Evolutionary conservation across 2,888 invertebrate genomes (phyloP).

Genomic region (Argyresthia albistria): DNA sequence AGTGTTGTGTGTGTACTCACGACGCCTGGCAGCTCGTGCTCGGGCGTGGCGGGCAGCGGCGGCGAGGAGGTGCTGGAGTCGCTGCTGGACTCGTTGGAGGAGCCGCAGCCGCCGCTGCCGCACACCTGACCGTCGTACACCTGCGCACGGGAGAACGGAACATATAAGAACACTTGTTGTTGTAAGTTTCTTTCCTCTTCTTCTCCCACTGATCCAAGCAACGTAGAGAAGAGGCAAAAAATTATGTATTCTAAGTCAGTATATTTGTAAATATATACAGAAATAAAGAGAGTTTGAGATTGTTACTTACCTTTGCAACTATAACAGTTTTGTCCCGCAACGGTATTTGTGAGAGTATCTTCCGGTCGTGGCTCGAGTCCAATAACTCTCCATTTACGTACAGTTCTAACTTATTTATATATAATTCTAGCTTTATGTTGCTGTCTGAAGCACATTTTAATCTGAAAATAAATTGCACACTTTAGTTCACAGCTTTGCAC

Average conservation of each 20-base stretch:
- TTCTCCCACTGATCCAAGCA: no score
- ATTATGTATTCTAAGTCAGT: no score
- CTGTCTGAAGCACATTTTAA: conserved; percentile 57
- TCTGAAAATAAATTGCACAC: conserved; percentile 29
- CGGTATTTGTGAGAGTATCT: conserved; percentile 88
- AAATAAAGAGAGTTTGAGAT: no score
- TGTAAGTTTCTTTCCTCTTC: no score
- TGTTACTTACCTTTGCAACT: conserved; percentile 52
- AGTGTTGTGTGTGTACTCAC: conserved; percentile 60
- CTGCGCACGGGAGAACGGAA: conserved; percentile 18
- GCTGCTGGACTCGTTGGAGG: conserved; percentile 86
- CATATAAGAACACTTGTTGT: neutral
- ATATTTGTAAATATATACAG: no score
- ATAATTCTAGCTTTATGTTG: conserved; percentile 91
- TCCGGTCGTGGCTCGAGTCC: conserved; percentile 89
- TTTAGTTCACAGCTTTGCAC: no score
- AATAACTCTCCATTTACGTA: conserved; percentile 91
- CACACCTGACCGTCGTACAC: conserved; percentile 63
- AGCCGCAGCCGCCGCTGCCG: conserved; percentile 61
- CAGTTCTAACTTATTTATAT: conserved; percentile 92
- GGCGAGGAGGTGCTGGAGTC: conserved; percentile 96
- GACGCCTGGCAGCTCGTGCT: conserved; percentile 92
- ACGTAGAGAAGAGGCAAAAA: no score
- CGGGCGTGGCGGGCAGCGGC: conserved; percentile 89
- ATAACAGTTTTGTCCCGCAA: conserved; percentile 90